Conservation (phyloP, 2,797 vertebrate genomes). For the Rhadinocentrus ornatus region DNA sequence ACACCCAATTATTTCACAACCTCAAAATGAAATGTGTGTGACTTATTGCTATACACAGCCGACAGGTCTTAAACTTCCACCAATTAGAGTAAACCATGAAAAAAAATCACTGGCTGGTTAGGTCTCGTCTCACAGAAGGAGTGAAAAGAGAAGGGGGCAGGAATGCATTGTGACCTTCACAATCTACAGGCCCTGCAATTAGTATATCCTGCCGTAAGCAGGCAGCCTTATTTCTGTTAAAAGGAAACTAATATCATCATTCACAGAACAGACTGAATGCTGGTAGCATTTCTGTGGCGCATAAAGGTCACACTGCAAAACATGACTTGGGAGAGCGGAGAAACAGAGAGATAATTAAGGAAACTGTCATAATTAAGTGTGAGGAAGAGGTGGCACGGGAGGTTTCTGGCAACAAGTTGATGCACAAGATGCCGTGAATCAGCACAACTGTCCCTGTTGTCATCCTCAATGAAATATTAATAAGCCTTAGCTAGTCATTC, state of each 20-base stretch:
- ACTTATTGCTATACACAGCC: constrained; percentile 41
- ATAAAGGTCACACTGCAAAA: constrained; percentile 83
- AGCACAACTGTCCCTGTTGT: constrained; percentile 59
- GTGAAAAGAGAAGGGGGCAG: constrained; percentile 50
- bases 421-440: constrained; percentile 65
- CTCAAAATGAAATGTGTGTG: constrained; percentile 28
- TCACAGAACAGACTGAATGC: constrained; percentile 62
- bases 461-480: constrained; percentile 69
- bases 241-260: constrained; percentile 76
- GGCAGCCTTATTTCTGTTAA: constrained; percentile 66
- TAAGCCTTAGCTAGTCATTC: constrained; percentile 63
- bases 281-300: constrained; percentile 75
- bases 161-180: constrained; percentile 75
- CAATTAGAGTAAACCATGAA: constrained; percentile 70
- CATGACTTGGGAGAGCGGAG: constrained; percentile 26
- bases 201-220: constrained; percentile 72
- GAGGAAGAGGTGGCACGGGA: constrained; percentile 66
- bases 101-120: constrained; percentile 46
- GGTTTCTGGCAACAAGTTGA: constrained; percentile 66
- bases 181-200: constrained; percentile 77
- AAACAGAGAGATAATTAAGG: constrained; percentile 74
- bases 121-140: constrained; percentile 50
- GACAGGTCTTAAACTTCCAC: constrained; percentile 57
- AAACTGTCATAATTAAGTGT: constrained; percentile 79
- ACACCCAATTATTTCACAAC: constrained; percentile 60